A percentile compares a stretch with the other conserved stretches of the same genome.
These are phyloP conservation scores for Lagopus muta DNA, from an alignment of 2,113 vertebrate species.

Conservation along the genomic window DNA sequence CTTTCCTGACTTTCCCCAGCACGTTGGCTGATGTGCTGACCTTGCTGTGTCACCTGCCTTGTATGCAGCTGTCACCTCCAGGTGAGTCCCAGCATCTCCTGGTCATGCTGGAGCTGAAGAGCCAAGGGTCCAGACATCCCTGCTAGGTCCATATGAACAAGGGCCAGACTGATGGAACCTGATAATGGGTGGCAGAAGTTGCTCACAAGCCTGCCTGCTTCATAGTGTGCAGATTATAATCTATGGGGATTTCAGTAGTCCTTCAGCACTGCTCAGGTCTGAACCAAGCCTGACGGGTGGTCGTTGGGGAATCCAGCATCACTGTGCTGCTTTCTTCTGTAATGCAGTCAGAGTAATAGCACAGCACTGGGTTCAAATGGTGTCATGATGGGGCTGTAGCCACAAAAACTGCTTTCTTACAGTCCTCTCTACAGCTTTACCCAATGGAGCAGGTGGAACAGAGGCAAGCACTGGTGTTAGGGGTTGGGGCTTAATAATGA, in stretches of 20 bases:
- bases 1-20: neutral
- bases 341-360: slow-evolving; percentile 42
- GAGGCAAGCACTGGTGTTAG: neutral
- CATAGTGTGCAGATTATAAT: neutral
- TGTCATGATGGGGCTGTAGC: neutral
- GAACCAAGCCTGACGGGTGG: slow-evolving; percentile 28
- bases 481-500: neutral
- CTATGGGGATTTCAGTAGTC: neutral
- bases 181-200: slow-evolving; percentile 13
- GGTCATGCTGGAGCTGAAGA: neutral
- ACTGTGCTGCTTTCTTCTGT: slow-evolving; percentile 11
- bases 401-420: neutral
- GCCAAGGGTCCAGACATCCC: neutral
- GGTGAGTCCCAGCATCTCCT: neutral
- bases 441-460: neutral
- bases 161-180: slow-evolving; percentile 29
- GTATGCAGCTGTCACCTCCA: neutral
- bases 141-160: neutral
- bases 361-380: neutral
- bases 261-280: neutral
- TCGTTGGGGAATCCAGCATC: neutral
- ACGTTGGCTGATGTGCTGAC: neutral
- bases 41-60: neutral
- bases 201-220: slow-evolving; percentile 48
- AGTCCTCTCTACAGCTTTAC: neutral